Evolutionary conservation across 2,888 invertebrate genomes (phyloP), one percentile per base, ranked within the genome.

Genomic region (Phortica magna): DNA sequence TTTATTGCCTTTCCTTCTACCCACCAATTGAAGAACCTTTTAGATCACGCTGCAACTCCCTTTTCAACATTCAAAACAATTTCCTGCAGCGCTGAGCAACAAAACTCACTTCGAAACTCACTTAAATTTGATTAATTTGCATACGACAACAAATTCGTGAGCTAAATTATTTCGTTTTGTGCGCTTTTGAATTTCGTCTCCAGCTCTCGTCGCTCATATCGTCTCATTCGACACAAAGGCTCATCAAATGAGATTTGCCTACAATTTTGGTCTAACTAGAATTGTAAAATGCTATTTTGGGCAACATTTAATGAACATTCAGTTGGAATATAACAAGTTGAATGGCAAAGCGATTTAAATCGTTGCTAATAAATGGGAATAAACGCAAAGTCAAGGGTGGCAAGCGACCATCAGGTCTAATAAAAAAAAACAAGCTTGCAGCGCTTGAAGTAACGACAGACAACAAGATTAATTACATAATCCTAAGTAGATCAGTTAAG

Each of bases 141-240:
- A 91, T 91, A 91, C 90, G 90, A 91, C 91, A 91, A 90, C 89
- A 86, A 91, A 90, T 89, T 91, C 91, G 91, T 91, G 91, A 91
- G 91, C 90, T 89, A 91, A 91, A 91, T 91, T 91, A 90, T 91
- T 90, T 90, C 83, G 81, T 80, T 83, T 81, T 75, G 74, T 73
- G 74, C 59, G 43, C 39, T 19, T 68, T 39, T 19, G 67, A 6
- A 14, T 48, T 19, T 61, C 73, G 57, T 19, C 74, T 43, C 65
- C 76, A 68, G 12, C 22, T 7, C 14, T 73, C 39, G 42, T 48
- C 48, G 59, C 41, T 19, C 31, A 4, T 31, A 4, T 31, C 31
- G 31, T 61, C 57, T 64, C 53, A 57, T 7, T 53, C 42, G 31
- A 39, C 55, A 64, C 71, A 48, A n/a, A 10, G 22, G 5, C 61